Evolutionary conservation across 2,797 vertebrate species (phyloP), one percentile per base, ranked within the genome.

Genomic region (Cephalopachus bancanus): DNA sequence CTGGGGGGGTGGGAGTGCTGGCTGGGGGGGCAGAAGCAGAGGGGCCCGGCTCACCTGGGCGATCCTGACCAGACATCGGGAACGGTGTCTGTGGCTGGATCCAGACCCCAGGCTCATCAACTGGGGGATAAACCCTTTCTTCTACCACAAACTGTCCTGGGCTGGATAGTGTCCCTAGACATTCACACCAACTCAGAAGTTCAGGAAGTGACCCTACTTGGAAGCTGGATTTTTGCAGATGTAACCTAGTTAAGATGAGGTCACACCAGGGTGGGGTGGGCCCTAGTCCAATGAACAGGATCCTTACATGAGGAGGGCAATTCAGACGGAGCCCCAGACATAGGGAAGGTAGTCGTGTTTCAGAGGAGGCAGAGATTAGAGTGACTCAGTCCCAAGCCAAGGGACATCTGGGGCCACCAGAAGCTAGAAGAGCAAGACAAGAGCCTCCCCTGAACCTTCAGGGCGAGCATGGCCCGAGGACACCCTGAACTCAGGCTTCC

Each of bases 371-470:
- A n/a, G 60, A 17, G 33, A 53, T 28, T 51, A 24, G 44, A 59
- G 49, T 8, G 2, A 28, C 0, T 4, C 10, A 15, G n/a, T 19
- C 7, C 0, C 7, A 22, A n/a, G 10, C 33, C 24, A 10, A 12
- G 0, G 10, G 10, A n/a, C 11, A 1, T 12, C 51, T 1, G 1
- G 26, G 19, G 10, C 17, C 24, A 1, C 2, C 71, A 14, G 33
- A 19, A 57, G 24, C n/a, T 53, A 20, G 3, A 51, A 12, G 3
- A 14, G 44, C 9, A 78, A 20, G 57, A 49, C 11, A 72, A 72
- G 49, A 53, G n/a, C 33, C 76, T 9, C 44, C 26, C 64, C 28
- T 26, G 5, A 75, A 51, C 71, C 71, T 10, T 59, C 11, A 57
- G 59, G 44, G 59, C 51, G 14, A 22, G 9, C 0, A 0, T 3